Percentiles rank a stretch among this genome's conserved stretches.
These are phyloP conservation scores for Megathymus violae DNA, from an alignment of 1,140 invertebrate species.

Conservation along the genomic window DNA sequence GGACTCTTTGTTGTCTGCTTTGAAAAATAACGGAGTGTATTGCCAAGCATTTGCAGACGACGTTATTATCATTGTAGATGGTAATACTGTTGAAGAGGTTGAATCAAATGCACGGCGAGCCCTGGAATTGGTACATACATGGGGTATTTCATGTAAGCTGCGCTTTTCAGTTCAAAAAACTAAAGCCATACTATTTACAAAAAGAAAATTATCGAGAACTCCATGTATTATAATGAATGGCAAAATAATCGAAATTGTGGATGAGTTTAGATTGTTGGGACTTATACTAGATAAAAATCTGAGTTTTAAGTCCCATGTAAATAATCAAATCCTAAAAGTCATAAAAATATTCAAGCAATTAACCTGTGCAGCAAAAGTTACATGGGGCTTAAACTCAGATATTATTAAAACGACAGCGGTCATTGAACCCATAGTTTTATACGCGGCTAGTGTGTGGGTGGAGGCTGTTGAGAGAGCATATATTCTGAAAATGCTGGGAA, in stretches of 20 bases:
- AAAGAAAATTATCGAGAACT: not conserved
- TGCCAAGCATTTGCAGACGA: constrained; percentile 25
- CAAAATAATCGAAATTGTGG: not conserved
- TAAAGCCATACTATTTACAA: constrained; percentile 3
- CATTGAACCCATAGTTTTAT: no score
- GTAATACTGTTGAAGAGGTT: not conserved
- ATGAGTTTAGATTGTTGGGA: constrained; percentile 2
- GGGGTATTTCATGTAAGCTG: not conserved
- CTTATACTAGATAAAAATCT: not conserved
- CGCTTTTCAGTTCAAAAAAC: not conserved
- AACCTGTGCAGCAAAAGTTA: not conserved
- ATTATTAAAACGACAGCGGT: not conserved
- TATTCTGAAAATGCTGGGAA: not conserved
- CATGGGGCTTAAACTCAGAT: constrained; percentile 7
- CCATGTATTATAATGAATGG: not conserved
- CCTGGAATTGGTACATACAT: not conserved
- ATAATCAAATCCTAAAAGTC: not conserved
- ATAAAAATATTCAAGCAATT: not conserved
- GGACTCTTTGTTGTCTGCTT: constrained; percentile 1
- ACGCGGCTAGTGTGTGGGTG: constrained; percentile 15
- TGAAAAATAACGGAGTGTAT: not conserved
- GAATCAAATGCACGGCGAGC: not conserved
- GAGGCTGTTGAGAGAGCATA: not conserved
- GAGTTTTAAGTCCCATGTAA: not conserved
- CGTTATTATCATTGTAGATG: constrained; percentile 8